phyloP scores from a whole-genome alignment of 2,797 vertebrate species.

The Synaphobranchus kaupii region DNA sequence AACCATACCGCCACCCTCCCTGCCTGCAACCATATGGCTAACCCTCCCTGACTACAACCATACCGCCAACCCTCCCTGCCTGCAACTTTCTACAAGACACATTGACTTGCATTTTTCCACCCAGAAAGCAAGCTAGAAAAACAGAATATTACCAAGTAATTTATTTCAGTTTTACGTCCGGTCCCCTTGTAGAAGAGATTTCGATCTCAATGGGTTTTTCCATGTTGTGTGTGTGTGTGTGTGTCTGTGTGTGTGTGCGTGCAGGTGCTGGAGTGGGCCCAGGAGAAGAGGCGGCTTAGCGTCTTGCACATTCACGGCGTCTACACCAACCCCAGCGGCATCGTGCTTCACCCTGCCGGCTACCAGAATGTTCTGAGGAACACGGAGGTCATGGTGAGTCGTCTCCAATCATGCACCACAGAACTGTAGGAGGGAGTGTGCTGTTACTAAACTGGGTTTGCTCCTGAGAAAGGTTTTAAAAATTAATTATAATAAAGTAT shows the following conservation, averaged over 20 bases:
- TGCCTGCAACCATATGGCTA: no score
- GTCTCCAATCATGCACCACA: not conserved
- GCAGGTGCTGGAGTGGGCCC: constrained; percentile 96
- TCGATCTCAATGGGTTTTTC: not conserved
- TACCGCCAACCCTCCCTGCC: no score
- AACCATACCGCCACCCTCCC: no score
- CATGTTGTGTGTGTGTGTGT: not conserved
- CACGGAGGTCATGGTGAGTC: constrained; percentile 93
- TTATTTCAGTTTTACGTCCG: not conserved
- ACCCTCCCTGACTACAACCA: no score
- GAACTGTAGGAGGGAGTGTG: not conserved
- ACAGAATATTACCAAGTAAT: no score
- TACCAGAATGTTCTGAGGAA: constrained; percentile 96
- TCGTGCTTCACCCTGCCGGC: constrained; percentile 92
- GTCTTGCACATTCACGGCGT: constrained; percentile 94
- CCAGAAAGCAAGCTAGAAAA: no score
- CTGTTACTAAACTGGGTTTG: not conserved
- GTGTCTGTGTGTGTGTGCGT: constrained; percentile 25
- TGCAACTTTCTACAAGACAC: no score
- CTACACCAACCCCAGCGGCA: constrained; percentile 95
- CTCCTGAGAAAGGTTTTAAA: no score
- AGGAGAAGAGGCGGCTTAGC: constrained; percentile 90
- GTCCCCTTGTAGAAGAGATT: not conserved
- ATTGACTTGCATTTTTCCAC: no score
- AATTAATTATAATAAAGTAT: no score